Evolutionary conservation across 1,140 invertebrate genomes (phyloP), one percentile per base, ranked within the genome.

Genomic region (Anoplophora glabripennis): DNA sequence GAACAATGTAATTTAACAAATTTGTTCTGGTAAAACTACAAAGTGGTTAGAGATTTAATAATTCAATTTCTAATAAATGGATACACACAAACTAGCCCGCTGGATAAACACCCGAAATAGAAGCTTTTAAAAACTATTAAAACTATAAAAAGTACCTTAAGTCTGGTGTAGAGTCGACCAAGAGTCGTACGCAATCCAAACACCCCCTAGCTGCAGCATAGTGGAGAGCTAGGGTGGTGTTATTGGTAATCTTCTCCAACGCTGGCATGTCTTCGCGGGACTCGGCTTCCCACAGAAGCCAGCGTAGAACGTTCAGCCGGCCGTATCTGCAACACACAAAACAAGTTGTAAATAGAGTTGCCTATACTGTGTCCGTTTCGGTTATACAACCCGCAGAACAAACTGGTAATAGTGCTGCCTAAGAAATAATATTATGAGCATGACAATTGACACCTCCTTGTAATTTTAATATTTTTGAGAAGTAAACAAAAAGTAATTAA

Each of bases 181-280:
- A 79, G 10, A 93, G 78, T 66, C 89, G 83, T 54, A 93, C 89
- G 72, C 89, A 90, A 72, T 92, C 89, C 44, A 92, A 79, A 71
- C 89, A 92, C 40, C 90, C 90, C 57, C 89, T 79, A 45, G 89
- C 89, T 15, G 89, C 89, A 1, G 91, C 90, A 77, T 93, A 93
- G 74, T 93, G 90, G 45, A 94, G 80, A 54, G 90, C 89, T 55
- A 93, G 78, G 37, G 89, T 87, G 28, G 80, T 80, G 61, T 78
- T 81, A 36, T 34, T 34, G 7, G 56, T 5, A 9, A 75, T 75
- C 53, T 65, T 65, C 40, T 65, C 59, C 45, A 65, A 42, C 11
- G 59, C 77, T 53, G 84, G 81, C 79, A 83, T 83, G 33, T 72
- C 66, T 57, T 63, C 57, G 40, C 66, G 55, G 17, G 66, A 66